Evolutionary conservation across 2,113 vertebrate species (phyloP), one percentile per base, ranked within the genome.

Genomic region (Argyrosomus japonicus): DNA sequence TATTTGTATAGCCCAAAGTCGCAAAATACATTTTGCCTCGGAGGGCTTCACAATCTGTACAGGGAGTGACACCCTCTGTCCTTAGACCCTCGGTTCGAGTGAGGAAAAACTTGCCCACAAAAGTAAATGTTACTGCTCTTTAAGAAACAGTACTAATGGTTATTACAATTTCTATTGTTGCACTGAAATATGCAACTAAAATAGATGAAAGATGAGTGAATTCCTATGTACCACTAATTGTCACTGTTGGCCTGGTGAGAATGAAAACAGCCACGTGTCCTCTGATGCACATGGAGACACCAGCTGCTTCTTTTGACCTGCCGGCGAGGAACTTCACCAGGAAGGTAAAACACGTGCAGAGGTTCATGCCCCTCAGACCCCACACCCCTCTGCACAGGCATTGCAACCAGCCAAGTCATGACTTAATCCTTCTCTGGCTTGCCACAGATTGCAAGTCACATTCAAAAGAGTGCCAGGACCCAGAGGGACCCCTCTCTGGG

Each of bases 251-350:
- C 69, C 57, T 27, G 6, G 53, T 68, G 58, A 62, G 74, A 78
- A 68, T 75, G 57, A 45, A 77, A 83, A 81, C 53, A 53, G 29
- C 71, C 64, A 47, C 75, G 47, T 62, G 50, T 25, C 45, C 77
- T 77, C 68, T 60, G 23, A 82, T 23, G 36, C 64, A 70, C 27
- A 60, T 23, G 21, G 82, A 81, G 64, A 27, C 74, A 73, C 53
- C 75, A 77, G 79, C 82, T 83, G 79, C 63, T 29, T 77, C 7
- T 63, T 75, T 65, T 70, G 75, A 76, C 67, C 75, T 62, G 45
- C 45, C 45, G 14, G 45, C 45, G 14, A 47, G 45, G 18, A 73
- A 27, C 25, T 75, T 77, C 60, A 80, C 40, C 40, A 48, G 36
- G 40, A 47, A 56, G 36, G 27, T 45, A 43, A 78, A 77, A 67